Percentiles rank a stretch among this genome's conserved stretches.
These are phyloP conservation scores for Paraescarpia echinospica DNA, from an alignment of 1,140 invertebrate species.

Conservation along the genomic window DNA sequence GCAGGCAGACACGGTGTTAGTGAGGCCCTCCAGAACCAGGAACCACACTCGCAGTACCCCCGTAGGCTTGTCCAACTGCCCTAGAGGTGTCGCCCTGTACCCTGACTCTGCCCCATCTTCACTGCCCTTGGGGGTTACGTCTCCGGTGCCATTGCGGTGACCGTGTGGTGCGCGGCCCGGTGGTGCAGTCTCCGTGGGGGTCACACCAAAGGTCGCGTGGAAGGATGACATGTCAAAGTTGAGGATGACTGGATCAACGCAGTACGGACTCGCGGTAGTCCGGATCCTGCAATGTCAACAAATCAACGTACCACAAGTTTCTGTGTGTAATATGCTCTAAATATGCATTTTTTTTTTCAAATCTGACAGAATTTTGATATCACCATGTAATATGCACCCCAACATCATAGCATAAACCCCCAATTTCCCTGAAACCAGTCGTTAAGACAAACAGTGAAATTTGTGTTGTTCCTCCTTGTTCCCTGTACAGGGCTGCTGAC, in stretches of 20 bases:
- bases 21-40: conserved; percentile 83
- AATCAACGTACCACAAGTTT: neutral
- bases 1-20: conserved; percentile 74
- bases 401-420: too few species aligned
- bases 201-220: conserved; percentile 17
- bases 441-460: too few species aligned
- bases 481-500: too few species aligned
- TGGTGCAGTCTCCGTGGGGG: neutral
- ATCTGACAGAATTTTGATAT: too few species aligned
- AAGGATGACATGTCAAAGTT: conserved; percentile 68
- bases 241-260: conserved; percentile 84
- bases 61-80: conserved; percentile 74
- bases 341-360: too few species aligned
- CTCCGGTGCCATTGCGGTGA: neutral
- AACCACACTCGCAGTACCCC: conserved; percentile 90
- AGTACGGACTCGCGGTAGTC: conserved; percentile 73
- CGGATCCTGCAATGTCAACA: conserved; percentile 68
- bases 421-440: too few species aligned
- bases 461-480: too few species aligned
- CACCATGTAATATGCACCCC: too few species aligned
- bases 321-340: too few species aligned
- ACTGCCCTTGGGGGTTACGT: neutral
- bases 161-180: neutral
- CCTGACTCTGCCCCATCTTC: neutral
- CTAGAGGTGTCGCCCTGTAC: conserved; percentile 40